Conservation (phyloP, 2,888 invertebrate genomes). For the Phortica magna region DNA sequence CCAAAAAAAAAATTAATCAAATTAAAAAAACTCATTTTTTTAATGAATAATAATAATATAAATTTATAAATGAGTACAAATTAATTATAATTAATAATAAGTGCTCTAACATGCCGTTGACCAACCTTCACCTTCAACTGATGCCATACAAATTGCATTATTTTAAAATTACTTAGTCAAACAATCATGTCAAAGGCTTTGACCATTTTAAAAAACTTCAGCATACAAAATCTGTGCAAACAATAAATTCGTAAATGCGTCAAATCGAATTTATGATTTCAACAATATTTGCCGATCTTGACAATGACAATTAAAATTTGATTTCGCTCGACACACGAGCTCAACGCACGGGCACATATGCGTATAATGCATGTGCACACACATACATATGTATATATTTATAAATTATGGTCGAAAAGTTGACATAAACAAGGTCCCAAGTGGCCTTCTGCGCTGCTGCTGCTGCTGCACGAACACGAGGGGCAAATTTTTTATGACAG, state of each 20-base stretch:
- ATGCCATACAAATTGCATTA: too few relatives aligned
- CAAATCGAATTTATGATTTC: slow-evolving; percentile 5
- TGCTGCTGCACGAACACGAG: not conserved
- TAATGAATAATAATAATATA: too few relatives aligned
- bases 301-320: slow-evolving; percentile 67
- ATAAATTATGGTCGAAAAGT: slow-evolving; percentile 72
- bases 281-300: slow-evolving; percentile 2
- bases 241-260: slow-evolving; percentile 2
- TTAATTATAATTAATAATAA: too few relatives aligned
- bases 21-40: too few relatives aligned
- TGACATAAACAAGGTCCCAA: slow-evolving; percentile 78
- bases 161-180: too few relatives aligned
- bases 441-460: slow-evolving; percentile 73
- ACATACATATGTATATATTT: slow-evolving; percentile 58
- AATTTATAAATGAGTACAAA: too few relatives aligned
- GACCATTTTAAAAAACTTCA: not conserved
- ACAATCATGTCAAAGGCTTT: too few relatives aligned
- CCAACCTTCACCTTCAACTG: too few relatives aligned
- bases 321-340: slow-evolving; percentile 43
- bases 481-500: slow-evolving; percentile 74
- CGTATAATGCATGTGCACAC: slow-evolving; percentile 53
- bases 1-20: too few relatives aligned
- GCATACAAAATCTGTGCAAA: not conserved
- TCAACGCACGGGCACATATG: slow-evolving; percentile 12
- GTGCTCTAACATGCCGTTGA: too few relatives aligned